A percentile compares a stretch with the other conserved stretches of the same genome.
phyloP scores from a whole-genome alignment of 2,797 vertebrate genomes.

The Glyptemys insculpta region DNA sequence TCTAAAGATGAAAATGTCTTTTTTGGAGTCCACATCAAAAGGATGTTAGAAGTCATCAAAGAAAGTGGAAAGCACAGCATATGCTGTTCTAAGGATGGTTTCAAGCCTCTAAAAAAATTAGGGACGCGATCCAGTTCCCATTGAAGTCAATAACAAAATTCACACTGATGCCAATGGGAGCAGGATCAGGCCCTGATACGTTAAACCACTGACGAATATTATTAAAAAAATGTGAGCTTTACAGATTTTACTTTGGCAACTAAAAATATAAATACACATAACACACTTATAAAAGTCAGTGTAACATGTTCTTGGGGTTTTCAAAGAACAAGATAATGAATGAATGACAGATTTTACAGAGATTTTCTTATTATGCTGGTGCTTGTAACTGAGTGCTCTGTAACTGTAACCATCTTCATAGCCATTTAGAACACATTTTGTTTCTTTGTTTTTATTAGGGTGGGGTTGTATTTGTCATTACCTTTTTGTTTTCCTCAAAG shows the following conservation, averaged over 20 bases:
- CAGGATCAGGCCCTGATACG: background rate
- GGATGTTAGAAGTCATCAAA: slow-evolving; percentile 86
- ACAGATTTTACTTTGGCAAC: background rate
- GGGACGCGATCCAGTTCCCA: slow-evolving; percentile 12
- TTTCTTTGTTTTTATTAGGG: slow-evolving; percentile 18
- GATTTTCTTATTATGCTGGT: background rate
- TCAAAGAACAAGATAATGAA: background rate
- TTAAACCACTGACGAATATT: slow-evolving; percentile 38
- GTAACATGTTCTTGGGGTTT: background rate
- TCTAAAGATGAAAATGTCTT: slow-evolving; percentile 81
- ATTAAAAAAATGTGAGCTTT: background rate
- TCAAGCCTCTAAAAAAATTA: slow-evolving; percentile 76
- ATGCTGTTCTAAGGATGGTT: slow-evolving; percentile 68
- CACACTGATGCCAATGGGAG: slow-evolving; percentile 13
- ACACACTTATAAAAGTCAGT: background rate
- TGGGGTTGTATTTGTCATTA: background rate
- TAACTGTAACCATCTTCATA: slow-evolving; percentile 5
- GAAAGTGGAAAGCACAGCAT: slow-evolving; percentile 73
- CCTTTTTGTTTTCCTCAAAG: background rate
- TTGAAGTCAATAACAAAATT: slow-evolving; percentile 54
- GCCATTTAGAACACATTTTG: background rate
- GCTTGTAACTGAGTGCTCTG: background rate
- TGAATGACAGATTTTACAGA: background rate
- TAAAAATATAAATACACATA: slow-evolving; percentile 25
- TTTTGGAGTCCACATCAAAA: slow-evolving; percentile 86